A percentile compares a stretch with the other conserved stretches of the same genome.
Evolutionary conservation across 2,113 vertebrate genomes (phyloP).

Genomic region (Bettongia penicillata): DNA sequence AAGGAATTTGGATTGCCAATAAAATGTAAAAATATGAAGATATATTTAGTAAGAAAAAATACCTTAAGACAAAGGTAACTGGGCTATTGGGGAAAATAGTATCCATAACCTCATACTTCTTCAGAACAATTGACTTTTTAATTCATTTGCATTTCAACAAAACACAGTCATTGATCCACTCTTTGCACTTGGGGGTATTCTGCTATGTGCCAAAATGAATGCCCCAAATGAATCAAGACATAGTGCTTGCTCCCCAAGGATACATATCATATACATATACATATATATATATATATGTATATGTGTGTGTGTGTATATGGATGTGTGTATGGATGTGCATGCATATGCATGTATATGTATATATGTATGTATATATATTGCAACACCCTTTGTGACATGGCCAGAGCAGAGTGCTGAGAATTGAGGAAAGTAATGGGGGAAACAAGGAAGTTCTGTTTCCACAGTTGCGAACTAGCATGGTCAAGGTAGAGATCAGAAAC

Average conservation of each 20-base stretch:
- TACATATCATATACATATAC: neutral
- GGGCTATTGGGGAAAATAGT: slow-evolving; percentile 27
- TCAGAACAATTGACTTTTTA: slow-evolving; percentile 44
- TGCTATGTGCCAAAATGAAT: neutral
- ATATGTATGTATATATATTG: neutral
- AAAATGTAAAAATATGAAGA: slow-evolving; percentile 73
- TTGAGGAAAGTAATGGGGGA: neutral
- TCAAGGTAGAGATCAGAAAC: no score
- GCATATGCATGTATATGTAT: no score
- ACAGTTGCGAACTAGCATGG: no score
- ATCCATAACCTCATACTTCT: slow-evolving; percentile 45
- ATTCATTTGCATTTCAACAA: slow-evolving; percentile 2
- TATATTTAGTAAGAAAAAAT: slow-evolving; percentile 74
- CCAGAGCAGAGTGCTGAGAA: neutral
- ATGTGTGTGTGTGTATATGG: no score
- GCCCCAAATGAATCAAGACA: neutral
- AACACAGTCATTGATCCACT: neutral
- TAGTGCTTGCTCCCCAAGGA: no score
- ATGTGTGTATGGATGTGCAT: neutral
- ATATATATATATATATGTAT: no score
- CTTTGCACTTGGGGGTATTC: neutral
- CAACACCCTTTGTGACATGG: neutral
- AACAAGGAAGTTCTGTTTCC: no score
- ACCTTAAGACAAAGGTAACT: slow-evolving; percentile 45
- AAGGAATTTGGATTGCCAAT: slow-evolving; percentile 73